Percentiles rank a stretch among this genome's conserved stretches.
phyloP scores from a whole-genome alignment of 2,797 vertebrate species.

The Todus mexicanus region DNA sequence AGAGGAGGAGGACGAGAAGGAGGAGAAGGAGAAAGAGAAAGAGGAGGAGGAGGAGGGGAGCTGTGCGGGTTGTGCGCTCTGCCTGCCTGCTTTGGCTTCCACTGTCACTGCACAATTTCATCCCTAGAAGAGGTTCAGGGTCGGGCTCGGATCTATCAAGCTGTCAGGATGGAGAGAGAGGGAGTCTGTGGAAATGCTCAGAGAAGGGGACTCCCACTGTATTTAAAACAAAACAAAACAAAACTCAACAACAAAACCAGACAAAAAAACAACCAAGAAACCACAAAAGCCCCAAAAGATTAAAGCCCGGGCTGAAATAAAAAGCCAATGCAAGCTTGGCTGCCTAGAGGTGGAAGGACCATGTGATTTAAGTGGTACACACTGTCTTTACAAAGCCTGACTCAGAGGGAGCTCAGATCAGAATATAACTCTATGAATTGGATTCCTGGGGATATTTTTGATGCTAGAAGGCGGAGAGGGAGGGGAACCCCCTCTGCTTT shows the following conservation, averaged over 20 bases:
- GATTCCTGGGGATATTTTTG: neutral
- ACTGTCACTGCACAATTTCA: neutral
- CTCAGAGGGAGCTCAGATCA: neutral
- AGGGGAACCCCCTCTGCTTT: neutral
- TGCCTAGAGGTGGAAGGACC: neutral
- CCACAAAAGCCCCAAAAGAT: neutral
- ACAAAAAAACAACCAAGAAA: neutral
- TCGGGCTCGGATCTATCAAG: neutral
- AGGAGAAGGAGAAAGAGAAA: too few species aligned
- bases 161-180: neutral
- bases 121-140: conserved; percentile 5
- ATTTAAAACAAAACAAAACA: neutral
- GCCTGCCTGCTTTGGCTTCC: neutral
- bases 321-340: neutral
- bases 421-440: neutral
- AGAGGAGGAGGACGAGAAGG: too few species aligned
- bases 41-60: neutral
- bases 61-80: neutral
- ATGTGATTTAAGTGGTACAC: neutral
- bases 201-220: neutral
- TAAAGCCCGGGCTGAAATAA: neutral
- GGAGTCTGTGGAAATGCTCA: neutral
- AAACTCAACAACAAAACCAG: neutral
- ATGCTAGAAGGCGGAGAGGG: neutral
- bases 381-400: neutral